phyloP scores from a whole-genome alignment of 2,113 vertebrate species.

The Beaufortia kweichowensis region DNA sequence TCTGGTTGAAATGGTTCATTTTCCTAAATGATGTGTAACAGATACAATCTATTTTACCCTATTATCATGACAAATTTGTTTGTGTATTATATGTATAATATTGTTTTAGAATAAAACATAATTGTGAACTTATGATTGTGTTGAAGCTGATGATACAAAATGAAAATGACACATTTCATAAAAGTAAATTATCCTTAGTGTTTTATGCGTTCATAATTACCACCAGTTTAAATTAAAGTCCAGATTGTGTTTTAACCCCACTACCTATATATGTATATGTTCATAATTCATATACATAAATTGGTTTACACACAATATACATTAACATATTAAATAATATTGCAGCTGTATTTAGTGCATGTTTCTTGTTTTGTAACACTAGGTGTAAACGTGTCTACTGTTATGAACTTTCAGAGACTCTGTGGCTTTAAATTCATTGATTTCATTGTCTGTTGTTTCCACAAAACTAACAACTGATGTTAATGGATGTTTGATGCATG shows the following conservation, averaged over 20 bases:
- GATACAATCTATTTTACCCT: slow-evolving; percentile 37
- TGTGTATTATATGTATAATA: slow-evolving; percentile 49
- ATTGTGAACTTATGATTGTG: neutral
- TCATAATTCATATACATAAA: too few species aligned
- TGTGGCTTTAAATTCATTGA: neutral
- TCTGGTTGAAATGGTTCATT: slow-evolving; percentile 25
- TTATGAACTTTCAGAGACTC: too few species aligned
- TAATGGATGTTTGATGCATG: neutral
- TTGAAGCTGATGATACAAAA: neutral
- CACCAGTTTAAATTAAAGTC: too few species aligned
- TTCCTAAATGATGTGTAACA: slow-evolving; percentile 35
- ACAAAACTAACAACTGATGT: neutral
- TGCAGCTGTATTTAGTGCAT: too few species aligned
- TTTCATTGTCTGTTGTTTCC: neutral
- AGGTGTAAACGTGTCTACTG: too few species aligned
- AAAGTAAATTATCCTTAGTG: neutral
- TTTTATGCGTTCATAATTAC: too few species aligned
- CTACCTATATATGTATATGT: too few species aligned
- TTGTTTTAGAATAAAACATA: slow-evolving; percentile 48
- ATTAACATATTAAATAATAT: too few species aligned
- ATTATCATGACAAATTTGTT: slow-evolving; percentile 36
- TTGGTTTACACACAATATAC: too few species aligned
- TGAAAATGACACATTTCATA: neutral
- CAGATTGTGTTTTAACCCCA: too few species aligned
- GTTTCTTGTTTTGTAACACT: too few species aligned